Percentiles rank a stretch among this genome's conserved stretches.
Evolutionary conservation across 1,140 invertebrate species (phyloP).

Genomic region (Ditylenchus dipsaci): DNA sequence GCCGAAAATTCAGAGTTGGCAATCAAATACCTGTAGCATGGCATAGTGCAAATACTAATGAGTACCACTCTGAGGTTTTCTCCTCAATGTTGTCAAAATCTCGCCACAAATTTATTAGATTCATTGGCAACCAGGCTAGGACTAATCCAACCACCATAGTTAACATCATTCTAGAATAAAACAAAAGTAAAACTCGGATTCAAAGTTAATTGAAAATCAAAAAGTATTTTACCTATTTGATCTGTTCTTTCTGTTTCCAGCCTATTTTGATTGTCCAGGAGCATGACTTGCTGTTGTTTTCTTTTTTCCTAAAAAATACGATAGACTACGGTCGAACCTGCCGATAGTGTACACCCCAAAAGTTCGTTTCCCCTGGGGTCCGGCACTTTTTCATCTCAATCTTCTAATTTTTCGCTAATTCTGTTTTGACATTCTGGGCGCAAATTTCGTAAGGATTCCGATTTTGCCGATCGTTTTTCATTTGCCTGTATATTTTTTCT

Average conservation of each 20-base stretch:
- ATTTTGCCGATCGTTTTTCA: no score
- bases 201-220: constrained; percentile 5
- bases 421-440: no score
- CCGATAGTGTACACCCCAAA: no score
- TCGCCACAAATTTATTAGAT: constrained; percentile 61
- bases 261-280: constrained; percentile 50
- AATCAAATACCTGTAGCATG: constrained; percentile 23
- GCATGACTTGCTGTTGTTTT: constrained; percentile 47
- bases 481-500: no score
- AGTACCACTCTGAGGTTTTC: constrained; percentile 38
- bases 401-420: no score
- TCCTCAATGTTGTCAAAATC: constrained; percentile 37
- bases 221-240: constrained; percentile 30
- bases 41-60: constrained; percentile 59
- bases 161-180: constrained; percentile 42
- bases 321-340: no score
- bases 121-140: constrained; percentile 63
- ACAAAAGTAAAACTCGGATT: no score
- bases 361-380: no score
- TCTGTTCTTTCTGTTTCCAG: constrained; percentile 48
- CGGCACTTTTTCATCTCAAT: no score
- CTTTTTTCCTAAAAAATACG: constrained; percentile 23
- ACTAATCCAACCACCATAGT: constrained; percentile 56
- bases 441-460: no score
- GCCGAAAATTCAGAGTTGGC: background rate